Percentiles rank a stretch among this genome's conserved stretches.
phyloP scores from a whole-genome alignment of 2,113 vertebrate species.

The Phyllostomus hastatus region DNA sequence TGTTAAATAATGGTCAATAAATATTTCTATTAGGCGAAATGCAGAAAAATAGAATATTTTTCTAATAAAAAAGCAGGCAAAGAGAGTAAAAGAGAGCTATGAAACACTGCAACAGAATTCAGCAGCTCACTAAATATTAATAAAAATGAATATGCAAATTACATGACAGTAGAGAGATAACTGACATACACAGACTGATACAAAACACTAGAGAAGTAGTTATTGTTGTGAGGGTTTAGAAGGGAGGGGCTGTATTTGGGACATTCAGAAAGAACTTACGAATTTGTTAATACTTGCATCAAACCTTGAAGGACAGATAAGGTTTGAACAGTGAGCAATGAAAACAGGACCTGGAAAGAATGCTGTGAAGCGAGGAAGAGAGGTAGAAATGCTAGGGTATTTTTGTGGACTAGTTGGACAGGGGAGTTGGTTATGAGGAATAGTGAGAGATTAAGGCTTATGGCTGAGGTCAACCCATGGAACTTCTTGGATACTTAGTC shows the following conservation, averaged over 20 bases:
- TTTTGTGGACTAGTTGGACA: not conserved
- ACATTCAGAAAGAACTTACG: not conserved
- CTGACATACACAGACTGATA: not conserved
- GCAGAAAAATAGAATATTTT: not conserved
- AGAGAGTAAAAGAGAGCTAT: not conserved
- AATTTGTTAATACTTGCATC: not conserved
- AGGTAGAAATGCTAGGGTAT: not conserved
- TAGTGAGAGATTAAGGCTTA: not conserved
- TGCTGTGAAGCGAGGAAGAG: not conserved
- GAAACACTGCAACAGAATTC: not conserved
- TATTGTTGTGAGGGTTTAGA: not conserved
- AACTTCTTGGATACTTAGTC: not conserved
- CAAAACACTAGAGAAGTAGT: not conserved
- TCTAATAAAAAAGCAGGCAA: not conserved
- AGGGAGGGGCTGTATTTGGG: not conserved
- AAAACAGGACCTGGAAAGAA: not conserved
- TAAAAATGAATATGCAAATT: not conserved
- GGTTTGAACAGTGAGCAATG: not conserved
- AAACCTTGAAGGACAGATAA: not conserved
- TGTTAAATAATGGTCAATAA: not conserved
- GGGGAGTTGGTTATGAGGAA: not conserved
- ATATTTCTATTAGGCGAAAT: not conserved
- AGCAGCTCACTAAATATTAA: not conserved
- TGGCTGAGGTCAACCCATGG: not conserved
- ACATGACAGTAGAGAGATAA: not conserved